phyloP scores from a whole-genome alignment of 2,113 vertebrate species.

The Nestor notabilis region DNA sequence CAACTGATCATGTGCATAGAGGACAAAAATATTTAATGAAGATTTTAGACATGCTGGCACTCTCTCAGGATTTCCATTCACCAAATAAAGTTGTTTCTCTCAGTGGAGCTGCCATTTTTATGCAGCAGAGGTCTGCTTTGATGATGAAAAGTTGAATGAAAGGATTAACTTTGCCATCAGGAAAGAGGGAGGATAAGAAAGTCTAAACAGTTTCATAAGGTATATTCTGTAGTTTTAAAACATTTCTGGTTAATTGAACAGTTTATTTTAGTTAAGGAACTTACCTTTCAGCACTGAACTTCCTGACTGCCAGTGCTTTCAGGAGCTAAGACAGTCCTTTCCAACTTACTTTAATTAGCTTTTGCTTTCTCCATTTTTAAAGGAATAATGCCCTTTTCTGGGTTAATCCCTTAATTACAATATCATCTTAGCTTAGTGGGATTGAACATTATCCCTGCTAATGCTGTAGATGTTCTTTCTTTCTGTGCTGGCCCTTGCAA shows the following conservation, averaged over 20 bases:
- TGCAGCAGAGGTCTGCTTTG: background rate
- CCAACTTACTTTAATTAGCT: background rate
- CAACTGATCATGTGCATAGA: background rate
- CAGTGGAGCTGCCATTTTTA: background rate
- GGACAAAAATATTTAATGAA: background rate
- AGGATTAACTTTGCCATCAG: background rate
- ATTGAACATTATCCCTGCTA: background rate
- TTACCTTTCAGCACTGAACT: background rate
- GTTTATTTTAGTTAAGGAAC: background rate
- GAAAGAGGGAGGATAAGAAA: background rate
- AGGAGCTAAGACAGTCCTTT: background rate
- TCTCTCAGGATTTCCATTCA: background rate
- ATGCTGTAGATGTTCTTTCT: background rate
- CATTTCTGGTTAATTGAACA: background rate
- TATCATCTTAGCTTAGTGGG: background rate
- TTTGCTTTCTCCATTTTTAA: background rate
- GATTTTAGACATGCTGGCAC: background rate
- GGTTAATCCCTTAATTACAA: conserved; percentile 12
- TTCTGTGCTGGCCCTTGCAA: background rate
- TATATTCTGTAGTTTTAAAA: background rate
- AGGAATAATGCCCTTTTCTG: background rate
- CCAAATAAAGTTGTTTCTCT: background rate
- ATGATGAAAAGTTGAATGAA: background rate
- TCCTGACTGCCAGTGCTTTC: background rate
- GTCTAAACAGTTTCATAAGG: background rate